Evolutionary conservation across 92 coral and sea anemone genomes (phyloP), one percentile per base, ranked within the genome.

Genomic region (Nematostella vectensis): DNA sequence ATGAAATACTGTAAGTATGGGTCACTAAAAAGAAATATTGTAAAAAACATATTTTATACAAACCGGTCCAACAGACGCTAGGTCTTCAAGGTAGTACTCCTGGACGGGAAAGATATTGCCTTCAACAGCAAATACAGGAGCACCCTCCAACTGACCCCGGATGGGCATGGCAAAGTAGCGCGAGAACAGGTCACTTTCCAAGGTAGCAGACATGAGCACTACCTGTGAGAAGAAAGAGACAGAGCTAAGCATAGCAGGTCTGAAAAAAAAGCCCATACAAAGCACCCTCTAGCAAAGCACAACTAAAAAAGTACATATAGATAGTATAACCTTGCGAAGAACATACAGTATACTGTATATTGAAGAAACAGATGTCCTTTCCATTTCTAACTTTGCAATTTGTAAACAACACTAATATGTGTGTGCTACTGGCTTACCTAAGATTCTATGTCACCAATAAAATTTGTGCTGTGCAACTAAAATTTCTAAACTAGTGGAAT

Each of bases 151-250:
- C 26, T 58, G 59, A 19, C 98, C 98, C 30, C 88, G 75, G 11
- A 91, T 77, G 28, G 98, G 87, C 37, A 86, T 76, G 4, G 98
- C 83, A 59, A 91, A 91, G 60, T 91, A 91, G 45, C 94, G 73
- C 2, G 98, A 91, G 64, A 91, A 91, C 36, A 91, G 74, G 37
- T 91, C 95, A 69, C 98, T 91, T 65, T 91, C 85, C 26, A 91
- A 64, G 3, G 98, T 91, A 33, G 97, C 97, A 12, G 97, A 89
- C 97, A 89, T 89, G 28, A 89, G 69, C 24, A 86, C 74, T 25
- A 89, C 79, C 96, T 88, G 40, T 4, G 3, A 43, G 20, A 48
- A 27, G 2, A 22, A 43, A 38, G 0, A 16, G 29, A 50, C 21
- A 24, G n/a, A 29, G 11, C 4, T 33, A 27, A 36, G 25, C 3